Evolutionary conservation across 2,113 vertebrate species (phyloP).

Genomic region (Rhinoderma darwinii): DNA sequence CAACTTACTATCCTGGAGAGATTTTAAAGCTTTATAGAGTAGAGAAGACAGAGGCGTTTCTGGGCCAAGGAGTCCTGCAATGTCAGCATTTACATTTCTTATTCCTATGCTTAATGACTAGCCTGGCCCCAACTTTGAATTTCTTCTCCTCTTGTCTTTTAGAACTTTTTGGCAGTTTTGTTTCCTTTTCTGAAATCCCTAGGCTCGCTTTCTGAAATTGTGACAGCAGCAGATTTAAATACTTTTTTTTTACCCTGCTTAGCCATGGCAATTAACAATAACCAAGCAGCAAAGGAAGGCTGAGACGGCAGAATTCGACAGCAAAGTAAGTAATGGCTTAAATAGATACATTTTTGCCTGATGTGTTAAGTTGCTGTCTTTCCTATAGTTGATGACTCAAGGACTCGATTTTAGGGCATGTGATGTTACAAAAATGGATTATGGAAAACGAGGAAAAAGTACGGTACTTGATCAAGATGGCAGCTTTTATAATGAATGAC

Average conservation of each 20-base stretch:
- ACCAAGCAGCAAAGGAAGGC: slow-evolving; percentile 51
- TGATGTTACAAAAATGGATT: slow-evolving; percentile 37
- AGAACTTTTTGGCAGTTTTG: slow-evolving; percentile 56
- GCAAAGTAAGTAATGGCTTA: slow-evolving; percentile 50
- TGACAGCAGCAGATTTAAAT: slow-evolving; percentile 57
- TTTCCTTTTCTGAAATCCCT: slow-evolving; percentile 54
- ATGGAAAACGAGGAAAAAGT: neutral
- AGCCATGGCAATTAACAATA: slow-evolving; percentile 57
- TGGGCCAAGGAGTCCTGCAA: slow-evolving; percentile 20
- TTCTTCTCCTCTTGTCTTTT: slow-evolving; percentile 50
- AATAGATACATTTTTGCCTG: slow-evolving; percentile 46
- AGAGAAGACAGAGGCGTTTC: slow-evolving; percentile 18
- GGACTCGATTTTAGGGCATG: slow-evolving; percentile 27
- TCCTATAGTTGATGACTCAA: slow-evolving; percentile 27
- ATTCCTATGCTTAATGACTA: slow-evolving; percentile 47
- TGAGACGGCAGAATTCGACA: slow-evolving; percentile 53
- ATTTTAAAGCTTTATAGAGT: slow-evolving; percentile 23
- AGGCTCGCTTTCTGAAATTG: slow-evolving; percentile 36
- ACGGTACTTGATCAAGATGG: slow-evolving; percentile 34
- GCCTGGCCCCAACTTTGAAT: slow-evolving; percentile 50
- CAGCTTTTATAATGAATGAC: neutral
- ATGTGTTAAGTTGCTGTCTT: slow-evolving; percentile 33
- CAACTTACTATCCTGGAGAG: slow-evolving; percentile 30
- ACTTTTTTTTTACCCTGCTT: slow-evolving; percentile 54
- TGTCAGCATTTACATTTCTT: slow-evolving; percentile 50